These are phyloP conservation scores for Cyprinus carpio DNA, from an alignment of 2,113 vertebrate genomes.

Conservation along the genomic window DNA sequence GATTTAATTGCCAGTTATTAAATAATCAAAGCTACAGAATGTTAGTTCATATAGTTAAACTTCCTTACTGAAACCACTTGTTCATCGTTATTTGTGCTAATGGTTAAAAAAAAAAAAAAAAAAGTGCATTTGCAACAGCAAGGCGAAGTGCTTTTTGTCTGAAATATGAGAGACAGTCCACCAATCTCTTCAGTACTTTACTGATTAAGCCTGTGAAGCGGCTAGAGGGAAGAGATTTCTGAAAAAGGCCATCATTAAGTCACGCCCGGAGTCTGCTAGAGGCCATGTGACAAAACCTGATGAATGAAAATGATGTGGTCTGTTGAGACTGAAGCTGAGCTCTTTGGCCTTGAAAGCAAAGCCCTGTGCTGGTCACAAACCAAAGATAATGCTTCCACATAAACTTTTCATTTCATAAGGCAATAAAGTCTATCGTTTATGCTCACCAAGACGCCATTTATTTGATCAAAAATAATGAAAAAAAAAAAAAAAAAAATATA, in stretches of 20 bases:
- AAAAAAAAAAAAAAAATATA: no score
- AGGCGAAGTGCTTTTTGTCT: neutral
- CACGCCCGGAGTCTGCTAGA: conserved; percentile 32
- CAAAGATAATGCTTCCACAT: neutral
- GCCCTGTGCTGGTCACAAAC: neutral
- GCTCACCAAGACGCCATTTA: no score
- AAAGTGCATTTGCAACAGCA: neutral
- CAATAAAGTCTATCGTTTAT: no score
- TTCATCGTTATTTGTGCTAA: no score
- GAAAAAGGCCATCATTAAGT: conserved; percentile 25
- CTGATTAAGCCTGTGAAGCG: conserved; percentile 10
- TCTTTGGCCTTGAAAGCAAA: conserved; percentile 7
- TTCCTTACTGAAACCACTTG: no score
- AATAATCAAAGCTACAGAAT: neutral
- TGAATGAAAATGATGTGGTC: conserved; percentile 33
- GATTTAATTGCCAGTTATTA: neutral
- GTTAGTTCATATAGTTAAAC: neutral
- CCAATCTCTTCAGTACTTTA: conserved; percentile 10
- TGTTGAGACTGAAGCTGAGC: conserved; percentile 34
- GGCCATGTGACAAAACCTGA: conserved; percentile 29
- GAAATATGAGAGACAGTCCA: neutral
- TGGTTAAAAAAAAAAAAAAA: no score
- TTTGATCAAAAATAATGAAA: no score
- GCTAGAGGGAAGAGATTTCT: neutral
- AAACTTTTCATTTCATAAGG: neutral